Conservation (phyloP, 2,888 invertebrate genomes). For the Lithosia quadra region DNA sequence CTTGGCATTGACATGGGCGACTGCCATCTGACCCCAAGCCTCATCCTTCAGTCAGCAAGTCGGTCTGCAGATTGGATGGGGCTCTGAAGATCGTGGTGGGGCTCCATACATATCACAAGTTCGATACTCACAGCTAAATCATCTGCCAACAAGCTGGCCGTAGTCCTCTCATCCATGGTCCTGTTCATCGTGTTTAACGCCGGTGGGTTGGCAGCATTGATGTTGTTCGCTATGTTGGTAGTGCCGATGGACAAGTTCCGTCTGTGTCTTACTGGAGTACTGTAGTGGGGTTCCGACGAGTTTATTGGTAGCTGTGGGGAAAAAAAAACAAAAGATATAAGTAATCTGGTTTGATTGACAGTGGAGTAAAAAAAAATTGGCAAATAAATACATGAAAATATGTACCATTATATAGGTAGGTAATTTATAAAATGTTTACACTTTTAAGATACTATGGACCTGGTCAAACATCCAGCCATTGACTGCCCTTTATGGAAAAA, state of each 20-base stretch:
- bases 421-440: too few species aligned
- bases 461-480: too few species aligned
- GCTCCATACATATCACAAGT: not conserved
- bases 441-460: too few species aligned
- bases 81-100: not conserved
- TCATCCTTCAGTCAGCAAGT: too few species aligned
- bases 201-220: slow-evolving; percentile 66
- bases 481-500: too few species aligned
- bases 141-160: slow-evolving; percentile 87
- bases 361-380: too few species aligned
- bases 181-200: slow-evolving; percentile 82
- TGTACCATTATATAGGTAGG: too few species aligned
- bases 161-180: slow-evolving; percentile 87
- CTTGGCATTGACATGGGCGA: too few species aligned
- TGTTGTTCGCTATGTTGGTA: slow-evolving; percentile 74
- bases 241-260: slow-evolving; percentile 83
- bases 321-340: slow-evolving; percentile 16
- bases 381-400: too few species aligned
- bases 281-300: slow-evolving; percentile 82
- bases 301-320: slow-evolving; percentile 64
- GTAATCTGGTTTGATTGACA: too few species aligned
- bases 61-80: too few species aligned
- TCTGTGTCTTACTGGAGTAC: slow-evolving; percentile 82
- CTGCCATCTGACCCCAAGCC: too few species aligned
- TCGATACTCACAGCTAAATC: slow-evolving; percentile 85